Evolutionary conservation across 1,140 invertebrate genomes (phyloP).

Genomic region (Leguminivora glycinivorella): DNA sequence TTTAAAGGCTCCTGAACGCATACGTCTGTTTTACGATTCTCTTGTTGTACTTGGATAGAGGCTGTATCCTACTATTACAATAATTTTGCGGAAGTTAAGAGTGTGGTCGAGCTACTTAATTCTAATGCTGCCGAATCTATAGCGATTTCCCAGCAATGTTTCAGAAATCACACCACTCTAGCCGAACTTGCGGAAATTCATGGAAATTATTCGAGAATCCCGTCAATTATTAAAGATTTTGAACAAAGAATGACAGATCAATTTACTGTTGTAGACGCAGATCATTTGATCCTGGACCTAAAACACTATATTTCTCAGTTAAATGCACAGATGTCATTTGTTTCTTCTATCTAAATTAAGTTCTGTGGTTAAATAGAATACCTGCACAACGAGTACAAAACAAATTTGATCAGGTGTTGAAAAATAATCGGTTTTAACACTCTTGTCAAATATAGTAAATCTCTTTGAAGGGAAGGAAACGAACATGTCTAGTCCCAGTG

Average conservation of each 20-base stretch:
- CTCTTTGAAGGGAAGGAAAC: neutral
- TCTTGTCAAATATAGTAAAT: slow-evolving; percentile 5
- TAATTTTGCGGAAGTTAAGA: slow-evolving; percentile 1
- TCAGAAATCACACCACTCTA: neutral
- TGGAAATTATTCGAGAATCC: slow-evolving; percentile 6
- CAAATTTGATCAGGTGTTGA: slow-evolving; percentile 4
- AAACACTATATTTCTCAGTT: slow-evolving; percentile 14
- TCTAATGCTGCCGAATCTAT: slow-evolving; percentile 2
- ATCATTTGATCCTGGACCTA: slow-evolving; percentile 6
- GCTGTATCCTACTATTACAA: neutral
- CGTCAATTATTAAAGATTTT: neutral
- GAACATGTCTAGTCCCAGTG: neutral
- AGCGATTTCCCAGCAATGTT: neutral
- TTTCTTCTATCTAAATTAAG: too few species aligned
- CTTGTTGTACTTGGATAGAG: neutral
- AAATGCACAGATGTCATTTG: too few species aligned
- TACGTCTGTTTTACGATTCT: too few species aligned
- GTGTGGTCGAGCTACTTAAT: neutral
- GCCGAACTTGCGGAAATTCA: neutral
- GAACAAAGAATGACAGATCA: slow-evolving; percentile 19
- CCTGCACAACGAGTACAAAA: slow-evolving; percentile 10
- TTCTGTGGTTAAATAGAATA: too few species aligned
- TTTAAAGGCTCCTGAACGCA: neutral
- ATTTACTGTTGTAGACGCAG: slow-evolving; percentile 2
- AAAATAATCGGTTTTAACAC: slow-evolving; percentile 8